Base-by-base conservation (phyloP, 2,113 vertebrate genomes). In the Phalacrocorax carbo region DNA sequence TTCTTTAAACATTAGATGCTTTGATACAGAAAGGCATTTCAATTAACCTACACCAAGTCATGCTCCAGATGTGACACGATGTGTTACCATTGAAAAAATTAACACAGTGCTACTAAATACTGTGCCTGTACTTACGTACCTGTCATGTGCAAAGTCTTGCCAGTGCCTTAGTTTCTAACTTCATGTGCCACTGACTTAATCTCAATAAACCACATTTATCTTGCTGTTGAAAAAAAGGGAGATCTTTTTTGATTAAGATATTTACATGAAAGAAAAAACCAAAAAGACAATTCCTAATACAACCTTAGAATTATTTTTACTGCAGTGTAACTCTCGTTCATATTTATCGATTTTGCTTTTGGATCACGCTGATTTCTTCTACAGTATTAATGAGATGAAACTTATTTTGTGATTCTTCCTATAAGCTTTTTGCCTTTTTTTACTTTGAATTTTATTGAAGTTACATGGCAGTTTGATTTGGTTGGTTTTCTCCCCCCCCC, bases 211-310 rank as follows among this genome's bases (percentile, higher is more conserved):
- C 26, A 26, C 16, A 42, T 51, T 84, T 76, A 40, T 42, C 23
- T 42, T 54, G 60, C 40, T 83, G 65, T 55, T 80, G 55, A 3
- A 64, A 46, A 52, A 73, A 73, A 38, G 9, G 30, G 38, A 21
- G 3, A 26, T 52, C 2, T 23, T 42, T 16, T 91, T 69, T 73
- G 14, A 40, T 80, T 21, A 82, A 87, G 23, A 20, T 82, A 54
- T 18, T 64, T 72, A 64, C 4, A 25, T 80, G 49, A 55, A 91
- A 66, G 30, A 81, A 81, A 1, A 52, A 80, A 82, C 62, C 60
- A 51, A n/a, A 61, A 62, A 15, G 8, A 51, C 0, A 0, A 32
- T 51, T 93, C 22, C 25, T 71, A 17, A 6, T 66, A 52, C 34
- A 79, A 76, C n/a, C 5, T 51, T 51, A 60, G 36, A 88, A 66